Percentiles rank a stretch among this genome's conserved stretches.
Conservation (phyloP, 2,113 vertebrate species). For the Ptilorrhoa leucosticta region DNA sequence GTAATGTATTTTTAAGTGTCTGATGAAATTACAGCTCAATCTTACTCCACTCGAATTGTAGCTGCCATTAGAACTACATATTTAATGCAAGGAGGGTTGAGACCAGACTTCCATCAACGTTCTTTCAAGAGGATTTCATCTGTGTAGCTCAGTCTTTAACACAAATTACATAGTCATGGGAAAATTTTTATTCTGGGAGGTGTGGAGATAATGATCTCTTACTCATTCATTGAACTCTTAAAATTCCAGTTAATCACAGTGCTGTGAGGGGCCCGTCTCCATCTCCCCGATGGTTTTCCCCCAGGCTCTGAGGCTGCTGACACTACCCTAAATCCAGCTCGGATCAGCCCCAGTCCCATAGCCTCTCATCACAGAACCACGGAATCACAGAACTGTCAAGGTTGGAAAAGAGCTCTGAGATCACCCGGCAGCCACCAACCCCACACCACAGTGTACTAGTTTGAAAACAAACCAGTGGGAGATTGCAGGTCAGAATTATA, state of each 20-base stretch:
- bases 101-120: neutral
- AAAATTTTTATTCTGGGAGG: neutral
- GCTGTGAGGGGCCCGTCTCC: neutral
- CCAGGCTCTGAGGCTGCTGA: neutral
- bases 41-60: neutral
- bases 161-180: neutral
- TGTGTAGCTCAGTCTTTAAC: neutral
- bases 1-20: neutral
- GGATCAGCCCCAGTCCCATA: neutral
- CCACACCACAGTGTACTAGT: rapidly evolving
- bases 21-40: neutral
- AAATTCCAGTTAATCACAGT: neutral
- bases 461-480: no score
- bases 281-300: neutral
- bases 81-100: neutral
- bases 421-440: neutral
- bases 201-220: neutral
- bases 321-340: neutral
- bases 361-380: neutral
- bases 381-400: no score
- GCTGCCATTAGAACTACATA: neutral
- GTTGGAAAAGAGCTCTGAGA: neutral
- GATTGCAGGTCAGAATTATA: no score
- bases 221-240: neutral
- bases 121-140: neutral